A percentile compares a stretch with the other conserved stretches of the same genome.
Evolutionary conservation across 2,888 invertebrate species (phyloP).

Genomic region (Dendrolimus pini): DNA sequence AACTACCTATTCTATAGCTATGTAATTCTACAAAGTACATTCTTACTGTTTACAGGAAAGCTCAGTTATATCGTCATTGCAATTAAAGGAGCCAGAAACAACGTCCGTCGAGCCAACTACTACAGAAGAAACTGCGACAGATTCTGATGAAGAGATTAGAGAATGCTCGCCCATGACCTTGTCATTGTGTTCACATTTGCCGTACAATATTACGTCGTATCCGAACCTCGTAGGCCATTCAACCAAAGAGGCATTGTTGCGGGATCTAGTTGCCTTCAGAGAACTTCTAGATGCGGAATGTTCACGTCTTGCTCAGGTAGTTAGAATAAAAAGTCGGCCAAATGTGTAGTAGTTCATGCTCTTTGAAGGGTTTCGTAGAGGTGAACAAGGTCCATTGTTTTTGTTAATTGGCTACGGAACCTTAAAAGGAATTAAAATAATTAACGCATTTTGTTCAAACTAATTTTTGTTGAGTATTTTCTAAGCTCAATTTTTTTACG

Average conservation of each 20-base stretch:
- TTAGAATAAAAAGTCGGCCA: too few species aligned
- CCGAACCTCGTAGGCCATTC: slow-evolving; percentile 87
- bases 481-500: too few species aligned
- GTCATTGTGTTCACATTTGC: slow-evolving; percentile 81
- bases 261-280: slow-evolving; percentile 88
- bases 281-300: slow-evolving; percentile 95
- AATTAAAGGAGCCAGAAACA: slow-evolving; percentile 54
- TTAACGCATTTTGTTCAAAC: too few species aligned
- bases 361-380: too few species aligned
- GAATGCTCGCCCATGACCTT: slow-evolving; percentile 82
- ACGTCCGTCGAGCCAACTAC: slow-evolving; percentile 52
- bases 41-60: slow-evolving; percentile 42
- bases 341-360: too few species aligned
- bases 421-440: too few species aligned
- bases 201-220: slow-evolving; percentile 88
- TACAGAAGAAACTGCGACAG: slow-evolving; percentile 47
- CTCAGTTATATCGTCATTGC: slow-evolving; percentile 62
- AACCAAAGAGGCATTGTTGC: slow-evolving; percentile 77
- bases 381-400: too few species aligned
- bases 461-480: too few species aligned
- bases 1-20: too few species aligned
- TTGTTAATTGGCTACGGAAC: too few species aligned
- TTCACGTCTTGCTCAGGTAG: slow-evolving; percentile 85
- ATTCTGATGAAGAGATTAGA: slow-evolving; percentile 77
- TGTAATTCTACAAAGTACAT: too few species aligned